Base-by-base conservation (phyloP, 2,888 invertebrate genomes). In the Agrotis exclamationis region DNA sequence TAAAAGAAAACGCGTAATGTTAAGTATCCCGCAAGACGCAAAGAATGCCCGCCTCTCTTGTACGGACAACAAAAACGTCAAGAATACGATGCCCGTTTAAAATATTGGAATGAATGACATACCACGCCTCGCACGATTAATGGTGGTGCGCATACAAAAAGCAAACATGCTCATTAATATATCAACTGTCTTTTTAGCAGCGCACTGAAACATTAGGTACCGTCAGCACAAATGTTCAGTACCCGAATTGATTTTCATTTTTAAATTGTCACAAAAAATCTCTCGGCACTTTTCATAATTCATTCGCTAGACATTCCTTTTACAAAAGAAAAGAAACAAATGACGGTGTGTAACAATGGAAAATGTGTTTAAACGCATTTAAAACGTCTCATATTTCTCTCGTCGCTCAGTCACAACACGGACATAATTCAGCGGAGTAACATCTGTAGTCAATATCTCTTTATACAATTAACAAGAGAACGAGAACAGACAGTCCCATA, bases 81-180 rank as follows among this genome's bases (percentile, higher is more conserved):
- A 89, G 91, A 86, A 85, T 87, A 93, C 91, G 84, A 87, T 87
- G 91, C 91, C 87, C 92, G 94, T 94, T 96, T 95, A 96, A 95
- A 96, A 96, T 96, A 96, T 96, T 94, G 96, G 96, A 96, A 95
- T 96, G 95, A 95, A 96, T 96, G 96, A 96, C 96, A 96, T 95
- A 95, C 95, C 96, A 90, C 93, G 95, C 93, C 92, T 92, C 92
- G 95, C 89, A 95, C 94, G 96, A 96, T 96, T 95, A 95, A 96
- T 96, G 96, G 93, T 90, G 87, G 90, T 86, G 91, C 92, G 90
- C 89, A 85, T 89, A 96, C 96, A 96, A 96, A 96, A 96, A 95
- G 95, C 93, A 93, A 94, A 92, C 94, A 89, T 80, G 91, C 95
- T 96, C 96, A 95, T 96, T 96, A 96, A 96, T 96, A 94, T 94